Conservation (phyloP, 1,140 invertebrate genomes). For the Andricus grossulariae region DNA sequence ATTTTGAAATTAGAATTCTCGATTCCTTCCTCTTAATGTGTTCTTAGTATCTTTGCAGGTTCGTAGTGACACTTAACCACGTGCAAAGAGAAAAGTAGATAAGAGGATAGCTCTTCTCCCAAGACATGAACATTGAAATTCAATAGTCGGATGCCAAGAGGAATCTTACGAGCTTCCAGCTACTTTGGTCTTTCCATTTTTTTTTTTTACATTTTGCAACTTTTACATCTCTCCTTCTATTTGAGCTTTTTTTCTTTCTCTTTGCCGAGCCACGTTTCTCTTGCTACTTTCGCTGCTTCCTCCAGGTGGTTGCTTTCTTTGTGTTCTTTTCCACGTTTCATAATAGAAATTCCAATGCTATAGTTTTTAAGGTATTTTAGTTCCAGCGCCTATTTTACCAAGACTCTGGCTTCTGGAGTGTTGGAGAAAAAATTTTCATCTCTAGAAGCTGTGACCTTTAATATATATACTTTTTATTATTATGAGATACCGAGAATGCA, state of each 20-base stretch:
- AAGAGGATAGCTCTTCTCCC: conserved; percentile 45
- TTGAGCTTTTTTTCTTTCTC: background rate
- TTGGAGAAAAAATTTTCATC: background rate
- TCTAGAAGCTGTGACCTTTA: too few relatives aligned
- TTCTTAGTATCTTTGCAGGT: conserved; percentile 47
- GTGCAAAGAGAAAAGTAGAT: conserved; percentile 48
- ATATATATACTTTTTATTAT: too few relatives aligned
- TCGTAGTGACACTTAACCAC: conserved; percentile 50
- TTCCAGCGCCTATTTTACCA: conserved; percentile 9
- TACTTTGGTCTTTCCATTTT: conserved; percentile 52
- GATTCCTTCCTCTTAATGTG: conserved; percentile 48
- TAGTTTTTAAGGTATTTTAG: background rate
- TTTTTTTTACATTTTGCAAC: conserved; percentile 47
- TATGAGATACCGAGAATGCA: too few relatives aligned
- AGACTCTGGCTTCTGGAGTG: background rate
- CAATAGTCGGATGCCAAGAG: conserved; percentile 56
- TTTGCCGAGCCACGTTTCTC: background rate
- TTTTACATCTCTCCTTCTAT: conserved; percentile 40
- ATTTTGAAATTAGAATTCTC: background rate
- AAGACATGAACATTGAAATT: conserved; percentile 53
- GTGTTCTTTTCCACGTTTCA: conserved; percentile 38
- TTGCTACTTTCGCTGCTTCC: conserved; percentile 34
- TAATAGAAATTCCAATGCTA: background rate
- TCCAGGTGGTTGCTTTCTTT: conserved; percentile 39
- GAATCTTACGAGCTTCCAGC: conserved; percentile 50